Conservation (phyloP, 2,888 invertebrate species). For the Dermolepida albohirtum region DNA sequence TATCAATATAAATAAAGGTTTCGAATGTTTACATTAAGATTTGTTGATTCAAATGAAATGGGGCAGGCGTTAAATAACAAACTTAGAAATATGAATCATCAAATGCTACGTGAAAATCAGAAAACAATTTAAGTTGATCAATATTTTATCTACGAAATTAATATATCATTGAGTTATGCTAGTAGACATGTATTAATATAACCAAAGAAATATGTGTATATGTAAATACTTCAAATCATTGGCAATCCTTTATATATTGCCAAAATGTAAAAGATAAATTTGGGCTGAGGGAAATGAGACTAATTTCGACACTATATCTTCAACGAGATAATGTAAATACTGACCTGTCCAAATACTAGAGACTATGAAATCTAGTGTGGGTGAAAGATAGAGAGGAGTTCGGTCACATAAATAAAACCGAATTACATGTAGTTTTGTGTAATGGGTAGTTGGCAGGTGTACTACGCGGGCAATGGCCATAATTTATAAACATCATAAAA, state of each 20-base stretch:
- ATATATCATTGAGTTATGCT: too few species aligned
- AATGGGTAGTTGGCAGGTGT: slow-evolving; percentile 38
- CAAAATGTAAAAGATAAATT: slow-evolving; percentile 33
- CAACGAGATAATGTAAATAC: slow-evolving; percentile 36
- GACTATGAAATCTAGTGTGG: slow-evolving; percentile 28
- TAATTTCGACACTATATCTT: slow-evolving; percentile 36
- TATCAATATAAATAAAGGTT: too few species aligned
- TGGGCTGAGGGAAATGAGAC: slow-evolving; percentile 11
- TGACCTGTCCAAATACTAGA: slow-evolving; percentile 35
- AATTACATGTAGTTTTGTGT: slow-evolving; percentile 38
- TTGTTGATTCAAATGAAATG: too few species aligned
- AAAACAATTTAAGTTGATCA: too few species aligned
- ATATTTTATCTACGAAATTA: too few species aligned
- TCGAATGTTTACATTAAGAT: too few species aligned
- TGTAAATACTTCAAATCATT: neutral
- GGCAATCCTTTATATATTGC: slow-evolving; percentile 24
- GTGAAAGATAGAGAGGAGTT: slow-evolving; percentile 30
- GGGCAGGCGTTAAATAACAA: too few species aligned
- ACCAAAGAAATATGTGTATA: neutral
- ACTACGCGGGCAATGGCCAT: slow-evolving; percentile 38
- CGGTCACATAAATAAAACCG: slow-evolving; percentile 36
- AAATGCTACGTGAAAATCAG: too few species aligned
- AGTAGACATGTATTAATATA: too few species aligned
- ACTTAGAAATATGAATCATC: too few species aligned
- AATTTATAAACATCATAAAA: slow-evolving; percentile 40